phyloP scores from a whole-genome alignment of 1,140 invertebrate species.

The Mizuhopecten yessoensis region DNA sequence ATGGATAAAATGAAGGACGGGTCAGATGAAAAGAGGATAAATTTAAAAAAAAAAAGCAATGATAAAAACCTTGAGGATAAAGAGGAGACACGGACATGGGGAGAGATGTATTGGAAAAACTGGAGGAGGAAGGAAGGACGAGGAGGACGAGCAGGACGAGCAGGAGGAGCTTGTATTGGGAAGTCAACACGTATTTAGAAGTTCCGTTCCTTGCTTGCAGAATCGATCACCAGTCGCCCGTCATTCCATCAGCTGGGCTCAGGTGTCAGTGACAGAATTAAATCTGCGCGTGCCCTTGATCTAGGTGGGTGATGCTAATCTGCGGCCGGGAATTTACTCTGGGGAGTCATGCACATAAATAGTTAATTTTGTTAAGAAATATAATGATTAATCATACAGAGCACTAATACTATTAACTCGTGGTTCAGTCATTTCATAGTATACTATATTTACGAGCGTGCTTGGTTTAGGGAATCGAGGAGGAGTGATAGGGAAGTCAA shows the following conservation, averaged over 20 bases:
- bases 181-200: background rate
- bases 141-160: background rate
- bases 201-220: background rate
- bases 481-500: background rate
- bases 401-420: background rate
- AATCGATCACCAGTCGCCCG: background rate
- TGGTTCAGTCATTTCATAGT: background rate
- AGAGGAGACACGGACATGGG: background rate
- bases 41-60: background rate
- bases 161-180: background rate
- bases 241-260: background rate
- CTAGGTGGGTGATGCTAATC: constrained; percentile 21
- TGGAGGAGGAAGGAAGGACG: background rate
- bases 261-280: constrained; percentile 32
- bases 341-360: constrained; percentile 11
- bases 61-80: background rate
- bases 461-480: background rate
- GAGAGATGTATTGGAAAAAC: background rate
- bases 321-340: background rate
- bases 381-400: constrained; percentile 14
- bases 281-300: background rate
- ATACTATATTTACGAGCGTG: background rate
- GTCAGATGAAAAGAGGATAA: background rate
- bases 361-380: constrained; percentile 36
- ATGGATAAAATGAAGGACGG: background rate